Conservation (phyloP, 1,140 invertebrate species). For the Drosophila sucinea region DNA sequence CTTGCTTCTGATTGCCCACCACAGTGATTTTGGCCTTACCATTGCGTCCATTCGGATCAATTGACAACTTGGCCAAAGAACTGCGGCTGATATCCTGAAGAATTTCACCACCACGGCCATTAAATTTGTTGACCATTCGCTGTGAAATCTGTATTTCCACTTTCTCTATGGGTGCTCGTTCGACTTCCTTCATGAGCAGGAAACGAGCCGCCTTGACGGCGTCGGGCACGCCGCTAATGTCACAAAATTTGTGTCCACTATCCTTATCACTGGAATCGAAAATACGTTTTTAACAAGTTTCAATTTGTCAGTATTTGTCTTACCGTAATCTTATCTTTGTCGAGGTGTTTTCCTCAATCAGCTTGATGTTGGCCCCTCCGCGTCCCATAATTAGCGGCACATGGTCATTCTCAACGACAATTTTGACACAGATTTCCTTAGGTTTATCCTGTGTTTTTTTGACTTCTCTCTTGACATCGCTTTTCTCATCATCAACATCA, state of each 20-base stretch:
- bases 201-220: slow-evolving; percentile 87
- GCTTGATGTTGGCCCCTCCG: slow-evolving; percentile 87
- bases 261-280: slow-evolving; percentile 77
- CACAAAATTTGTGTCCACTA: slow-evolving; percentile 85
- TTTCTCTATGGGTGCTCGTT: slow-evolving; percentile 87
- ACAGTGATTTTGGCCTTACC: slow-evolving; percentile 84
- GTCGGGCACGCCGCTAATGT: slow-evolving; percentile 87
- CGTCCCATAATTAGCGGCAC: slow-evolving; percentile 85
- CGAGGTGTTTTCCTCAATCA: slow-evolving; percentile 88
- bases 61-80: slow-evolving; percentile 73
- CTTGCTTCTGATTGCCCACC: slow-evolving; percentile 86
- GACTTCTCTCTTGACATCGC: slow-evolving; percentile 5
- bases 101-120: slow-evolving; percentile 88
- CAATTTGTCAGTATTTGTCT: slow-evolving; percentile 15
- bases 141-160: slow-evolving; percentile 87
- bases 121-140: slow-evolving; percentile 87
- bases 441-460: slow-evolving; percentile 11
- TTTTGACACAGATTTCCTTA: slow-evolving; percentile 71
- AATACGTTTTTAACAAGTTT: neutral
- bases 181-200: slow-evolving; percentile 89
- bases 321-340: slow-evolving; percentile 88
- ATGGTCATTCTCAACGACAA: slow-evolving; percentile 76
- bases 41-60: slow-evolving; percentile 73
- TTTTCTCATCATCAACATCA: slow-evolving; percentile 56
- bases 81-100: slow-evolving; percentile 87